Base-by-base conservation (phyloP, 2,797 vertebrate genomes). In the Lophotriccus pileatus region DNA sequence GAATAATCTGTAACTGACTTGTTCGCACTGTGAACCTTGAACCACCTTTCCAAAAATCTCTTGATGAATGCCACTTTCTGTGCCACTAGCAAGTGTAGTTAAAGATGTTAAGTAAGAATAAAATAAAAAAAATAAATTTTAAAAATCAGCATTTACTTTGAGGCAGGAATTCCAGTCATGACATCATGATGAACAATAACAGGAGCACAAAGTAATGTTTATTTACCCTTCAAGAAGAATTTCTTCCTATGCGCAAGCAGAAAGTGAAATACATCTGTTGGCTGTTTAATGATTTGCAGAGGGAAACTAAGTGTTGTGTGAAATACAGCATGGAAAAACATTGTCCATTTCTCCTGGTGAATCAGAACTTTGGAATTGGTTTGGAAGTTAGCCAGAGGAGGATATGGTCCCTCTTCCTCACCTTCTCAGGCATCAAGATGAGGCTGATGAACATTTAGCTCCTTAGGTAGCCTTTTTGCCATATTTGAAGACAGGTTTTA, bases 141-240 rank as follows among this genome's bases (percentile, higher is more conserved):
- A 7, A 80, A 89, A 78, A 77, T 49, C 34, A 88, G 53, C 39
- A 62, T 79, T 80, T 83, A 34, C 8, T 85, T 78, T 89, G n/a
- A 87, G 34, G 25, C 27, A 72, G 59, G 47, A 94, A 24, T 92
- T 90, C 87, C 66, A 84, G 46, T 76, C 39, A 78, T 63, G 41
- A 39, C 37, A 84, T 84, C 80, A 69, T 69, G 63, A 89, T 87
- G 91, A 94, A 77, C 58, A 69, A 32, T 75, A 93, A 86, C 56
- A 96, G 84, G 46, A 88, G 16, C 30, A 55, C 27, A 78, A 91
- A 83, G 44, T 72, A 93, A 78, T 90, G 22, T 53, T 89, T 79
- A 93, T 97, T 97, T 97, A 64, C 23, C 63, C 92, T 97, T 98
- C 89, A 96, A 90, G 62, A 97, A 95, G 82, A 94, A 97, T 96